Conservation (phyloP, 1,140 invertebrate genomes). For the Stenopsyche tienmushanensis region DNA sequence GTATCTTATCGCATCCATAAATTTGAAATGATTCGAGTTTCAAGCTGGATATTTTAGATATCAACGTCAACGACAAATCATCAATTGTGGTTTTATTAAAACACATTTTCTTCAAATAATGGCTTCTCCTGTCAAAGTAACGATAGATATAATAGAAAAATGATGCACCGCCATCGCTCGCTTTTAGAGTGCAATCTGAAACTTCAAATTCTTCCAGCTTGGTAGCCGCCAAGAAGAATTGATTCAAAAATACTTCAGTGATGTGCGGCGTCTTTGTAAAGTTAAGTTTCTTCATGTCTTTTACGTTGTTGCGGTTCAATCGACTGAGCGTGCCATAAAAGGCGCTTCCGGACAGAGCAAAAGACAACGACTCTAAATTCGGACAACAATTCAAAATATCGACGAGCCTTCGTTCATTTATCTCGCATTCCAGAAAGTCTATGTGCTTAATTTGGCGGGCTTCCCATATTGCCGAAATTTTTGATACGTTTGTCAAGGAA, state of each 20-base stretch:
- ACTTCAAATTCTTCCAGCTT: constrained; percentile 62
- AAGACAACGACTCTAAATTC: constrained; percentile 59
- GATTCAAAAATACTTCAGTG: constrained; percentile 68
- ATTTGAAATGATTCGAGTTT: constrained; percentile 60
- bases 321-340: constrained; percentile 68
- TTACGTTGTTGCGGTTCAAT: constrained; percentile 55
- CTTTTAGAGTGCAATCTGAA: constrained; percentile 65
- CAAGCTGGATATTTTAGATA: constrained; percentile 57
- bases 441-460: constrained; percentile 50
- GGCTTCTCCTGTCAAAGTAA: constrained; percentile 59
- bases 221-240: constrained; percentile 62
- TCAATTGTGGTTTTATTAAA: constrained; percentile 68
- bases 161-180: constrained; percentile 69
- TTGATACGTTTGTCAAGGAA: constrained; percentile 52
- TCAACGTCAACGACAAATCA: constrained; percentile 58
- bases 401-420: constrained; percentile 63
- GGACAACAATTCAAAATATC: constrained; percentile 58
- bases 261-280: constrained; percentile 68
- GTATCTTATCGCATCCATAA: constrained; percentile 65
- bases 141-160: constrained; percentile 69
- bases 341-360: constrained; percentile 68
- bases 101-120: constrained; percentile 59
- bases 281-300: constrained; percentile 60
- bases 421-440: constrained; percentile 59
- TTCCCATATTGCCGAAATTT: constrained; percentile 54